Conservation (phyloP, 2,797 vertebrate genomes). For the Babyrousa celebensis region DNA sequence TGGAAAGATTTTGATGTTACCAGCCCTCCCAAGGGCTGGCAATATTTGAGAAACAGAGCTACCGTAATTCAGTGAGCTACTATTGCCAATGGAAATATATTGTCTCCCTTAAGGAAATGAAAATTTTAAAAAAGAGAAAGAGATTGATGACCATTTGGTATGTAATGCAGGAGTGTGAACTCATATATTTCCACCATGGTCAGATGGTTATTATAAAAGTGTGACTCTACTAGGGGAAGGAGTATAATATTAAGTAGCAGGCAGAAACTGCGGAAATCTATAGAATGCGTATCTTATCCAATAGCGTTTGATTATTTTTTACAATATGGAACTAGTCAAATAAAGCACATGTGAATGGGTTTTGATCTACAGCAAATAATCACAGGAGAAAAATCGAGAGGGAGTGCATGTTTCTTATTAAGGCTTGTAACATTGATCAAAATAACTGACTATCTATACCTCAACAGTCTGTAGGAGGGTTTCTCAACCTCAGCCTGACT, state of each 20-base stretch:
- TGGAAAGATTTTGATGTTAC: not conserved
- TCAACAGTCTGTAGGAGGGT: not conserved
- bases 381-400: not conserved
- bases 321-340: not conserved
- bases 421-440: not conserved
- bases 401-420: accelerated
- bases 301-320: not conserved
- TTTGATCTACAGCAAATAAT: not conserved
- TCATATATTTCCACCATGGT: not conserved
- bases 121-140: not conserved
- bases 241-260: not conserved
- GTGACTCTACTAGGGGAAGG: not conserved
- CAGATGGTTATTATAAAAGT: not conserved
- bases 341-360: not conserved
- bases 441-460: not conserved
- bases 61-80: not conserved
- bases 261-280: not conserved
- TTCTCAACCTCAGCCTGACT: not conserved
- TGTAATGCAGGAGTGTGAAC: not conserved
- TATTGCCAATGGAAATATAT: not conserved
- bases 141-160: not conserved
- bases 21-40: no score
- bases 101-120: not conserved
- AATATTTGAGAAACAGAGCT: not conserved
- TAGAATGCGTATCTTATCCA: not conserved